phyloP scores from a whole-genome alignment of 2,113 vertebrate species.

The Chaetodon trifascialis region DNA sequence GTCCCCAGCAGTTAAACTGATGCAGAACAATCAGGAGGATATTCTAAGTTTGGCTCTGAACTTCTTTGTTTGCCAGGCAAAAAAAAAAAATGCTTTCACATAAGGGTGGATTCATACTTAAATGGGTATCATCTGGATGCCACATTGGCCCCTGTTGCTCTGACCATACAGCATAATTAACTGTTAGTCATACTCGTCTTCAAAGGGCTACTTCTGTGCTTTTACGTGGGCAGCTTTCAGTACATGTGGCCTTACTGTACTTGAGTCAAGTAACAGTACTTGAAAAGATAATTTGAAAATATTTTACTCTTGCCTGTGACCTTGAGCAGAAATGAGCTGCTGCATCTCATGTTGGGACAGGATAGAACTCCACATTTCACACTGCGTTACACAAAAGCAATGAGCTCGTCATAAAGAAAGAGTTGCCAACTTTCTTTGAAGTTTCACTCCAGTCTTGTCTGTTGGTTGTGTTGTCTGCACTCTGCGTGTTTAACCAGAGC shows the following conservation, averaged over 20 bases:
- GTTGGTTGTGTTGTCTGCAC: neutral
- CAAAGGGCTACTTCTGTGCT: constrained; percentile 5
- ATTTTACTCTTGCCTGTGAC: neutral
- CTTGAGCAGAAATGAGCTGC: neutral
- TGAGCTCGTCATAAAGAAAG: constrained; percentile 1
- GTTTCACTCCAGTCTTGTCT: neutral
- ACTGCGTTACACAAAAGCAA: neutral
- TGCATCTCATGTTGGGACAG: neutral
- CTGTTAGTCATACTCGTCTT: constrained; percentile 55
- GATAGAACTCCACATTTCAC: neutral
- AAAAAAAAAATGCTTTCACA: neutral
- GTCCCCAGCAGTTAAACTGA: neutral
- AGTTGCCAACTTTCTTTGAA: neutral
- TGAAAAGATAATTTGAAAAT: neutral
- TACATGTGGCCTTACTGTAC: constrained; percentile 8
- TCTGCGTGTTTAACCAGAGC: constrained; percentile 13
- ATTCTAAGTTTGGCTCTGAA: neutral
- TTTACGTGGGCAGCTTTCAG: constrained; percentile 1
- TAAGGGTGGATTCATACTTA: neutral
- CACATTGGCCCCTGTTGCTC: constrained; percentile 27
- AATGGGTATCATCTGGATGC: constrained; percentile 47
- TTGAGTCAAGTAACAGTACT: neutral
- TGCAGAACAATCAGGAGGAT: neutral
- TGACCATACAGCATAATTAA: constrained; percentile 48
- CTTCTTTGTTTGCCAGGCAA: neutral